Conservation (phyloP, 2,113 vertebrate species). For the Mesoclemmys tuberculata region DNA sequence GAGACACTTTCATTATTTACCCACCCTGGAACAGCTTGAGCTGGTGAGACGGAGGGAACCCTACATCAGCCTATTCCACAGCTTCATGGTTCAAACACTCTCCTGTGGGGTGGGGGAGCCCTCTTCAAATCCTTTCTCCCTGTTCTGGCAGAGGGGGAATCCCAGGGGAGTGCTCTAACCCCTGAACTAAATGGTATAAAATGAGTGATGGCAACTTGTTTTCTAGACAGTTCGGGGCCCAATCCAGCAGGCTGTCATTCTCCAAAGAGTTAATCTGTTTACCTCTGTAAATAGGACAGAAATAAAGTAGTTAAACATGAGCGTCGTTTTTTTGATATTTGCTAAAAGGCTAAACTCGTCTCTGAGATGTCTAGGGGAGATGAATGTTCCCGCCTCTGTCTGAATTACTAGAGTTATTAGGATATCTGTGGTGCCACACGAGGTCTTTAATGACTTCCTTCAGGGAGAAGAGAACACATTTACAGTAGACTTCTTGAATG, state of each 20-base stretch:
- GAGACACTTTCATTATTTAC: background rate
- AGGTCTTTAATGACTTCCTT: background rate
- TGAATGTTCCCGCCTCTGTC: background rate
- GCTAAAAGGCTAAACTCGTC: background rate
- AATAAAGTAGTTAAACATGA: background rate
- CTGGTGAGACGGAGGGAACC: background rate
- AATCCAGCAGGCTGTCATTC: background rate
- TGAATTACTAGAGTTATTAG: background rate
- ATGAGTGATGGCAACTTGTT: background rate
- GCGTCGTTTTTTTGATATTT: background rate
- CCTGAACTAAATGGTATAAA: background rate
- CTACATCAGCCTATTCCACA: background rate
- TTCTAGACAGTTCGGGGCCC: background rate
- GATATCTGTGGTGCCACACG: background rate
- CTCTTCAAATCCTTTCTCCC: background rate
- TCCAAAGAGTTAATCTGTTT: background rate
- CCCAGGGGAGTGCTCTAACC: background rate
- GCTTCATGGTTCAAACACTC: background rate
- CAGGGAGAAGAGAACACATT: background rate
- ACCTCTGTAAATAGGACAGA: background rate
- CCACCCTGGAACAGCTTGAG: fast-evolving
- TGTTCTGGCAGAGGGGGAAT: background rate
- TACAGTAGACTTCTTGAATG: background rate
- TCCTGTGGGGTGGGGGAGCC: background rate
- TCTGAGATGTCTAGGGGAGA: conserved; percentile 7